Percentiles rank a stretch among this genome's conserved stretches.
phyloP scores from a whole-genome alignment of 2,888 invertebrate species.

The Melipona bicolor region DNA sequence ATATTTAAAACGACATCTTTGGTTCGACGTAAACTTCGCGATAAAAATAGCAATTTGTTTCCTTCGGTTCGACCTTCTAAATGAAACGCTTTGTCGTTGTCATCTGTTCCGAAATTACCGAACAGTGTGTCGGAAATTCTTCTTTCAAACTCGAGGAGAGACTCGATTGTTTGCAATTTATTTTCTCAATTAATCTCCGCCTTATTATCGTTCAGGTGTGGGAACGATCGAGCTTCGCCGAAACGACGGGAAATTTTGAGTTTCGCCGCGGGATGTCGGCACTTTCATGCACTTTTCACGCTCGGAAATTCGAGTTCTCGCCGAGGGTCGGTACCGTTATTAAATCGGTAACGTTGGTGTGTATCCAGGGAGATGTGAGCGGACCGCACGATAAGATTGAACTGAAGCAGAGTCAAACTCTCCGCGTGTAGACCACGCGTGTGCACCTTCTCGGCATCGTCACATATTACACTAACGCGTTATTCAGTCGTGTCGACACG shows the following conservation, averaged over 20 bases:
- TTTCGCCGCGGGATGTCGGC: constrained; percentile 6
- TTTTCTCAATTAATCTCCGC: not conserved
- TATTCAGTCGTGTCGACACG: constrained; percentile 5
- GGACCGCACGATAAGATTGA: constrained; percentile 76
- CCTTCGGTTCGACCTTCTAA: not conserved
- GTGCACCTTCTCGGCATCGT: constrained; percentile 49
- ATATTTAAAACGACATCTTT: not conserved
- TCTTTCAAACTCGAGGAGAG: no score
- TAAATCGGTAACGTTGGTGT: constrained; percentile 28
- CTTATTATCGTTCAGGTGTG: not conserved
- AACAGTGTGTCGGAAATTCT: no score
- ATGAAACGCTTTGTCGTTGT: no score
- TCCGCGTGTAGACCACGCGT: constrained; percentile 32
- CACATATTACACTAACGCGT: constrained; percentile 38
- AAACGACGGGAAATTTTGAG: not conserved
- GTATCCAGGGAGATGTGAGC: constrained; percentile 66
- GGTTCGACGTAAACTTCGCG: no score
- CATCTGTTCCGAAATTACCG: no score
- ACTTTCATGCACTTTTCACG: constrained; percentile 38
- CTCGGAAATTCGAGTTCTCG: constrained; percentile 10
- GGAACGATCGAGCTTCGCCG: not conserved
- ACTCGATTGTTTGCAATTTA: no score
- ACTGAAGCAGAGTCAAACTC: constrained; percentile 51
- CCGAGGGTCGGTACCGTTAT: constrained; percentile 24
- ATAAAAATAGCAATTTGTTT: no score